phyloP scores from a whole-genome alignment of 2,797 vertebrate genomes.

The Kryptolebias ocellatus region DNA sequence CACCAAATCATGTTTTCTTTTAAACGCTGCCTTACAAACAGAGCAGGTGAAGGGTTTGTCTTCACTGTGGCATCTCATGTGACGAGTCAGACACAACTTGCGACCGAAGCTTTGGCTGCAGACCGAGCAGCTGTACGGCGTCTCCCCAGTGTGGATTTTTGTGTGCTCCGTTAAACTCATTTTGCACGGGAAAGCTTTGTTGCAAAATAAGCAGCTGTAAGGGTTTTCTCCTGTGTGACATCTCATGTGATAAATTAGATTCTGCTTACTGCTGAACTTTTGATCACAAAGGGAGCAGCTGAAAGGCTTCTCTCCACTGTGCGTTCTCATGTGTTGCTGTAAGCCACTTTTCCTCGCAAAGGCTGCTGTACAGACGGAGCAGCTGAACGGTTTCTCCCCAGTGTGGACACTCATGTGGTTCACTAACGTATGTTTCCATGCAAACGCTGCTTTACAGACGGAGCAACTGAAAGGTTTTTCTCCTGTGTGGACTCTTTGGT shows the following conservation, averaged over 20 bases:
- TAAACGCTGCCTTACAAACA: neutral
- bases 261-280: neutral
- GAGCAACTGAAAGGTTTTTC: slow-evolving; percentile 6
- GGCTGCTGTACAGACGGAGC: neutral
- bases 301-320: slow-evolving; percentile 4
- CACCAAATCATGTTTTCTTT: neutral
- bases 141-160: neutral
- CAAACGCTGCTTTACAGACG: slow-evolving; percentile 1
- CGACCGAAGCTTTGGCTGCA: neutral
- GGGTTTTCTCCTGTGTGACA: slow-evolving; percentile 1
- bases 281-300: slow-evolving; percentile 5
- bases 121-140: neutral
- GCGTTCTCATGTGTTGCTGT: neutral
- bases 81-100: neutral
- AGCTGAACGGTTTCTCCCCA: slow-evolving; percentile 9
- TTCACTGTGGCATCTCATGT: neutral
- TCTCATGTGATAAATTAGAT: slow-evolving; percentile 6
- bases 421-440: neutral
- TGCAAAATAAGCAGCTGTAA: neutral
- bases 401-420: slow-evolving; percentile 4
- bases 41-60: neutral
- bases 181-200: neutral
- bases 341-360: neutral
- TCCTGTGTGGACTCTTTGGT: neutral
- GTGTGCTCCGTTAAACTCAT: neutral